phyloP scores from a whole-genome alignment of 2,888 invertebrate species.

The Megastigmus dorsalis region DNA sequence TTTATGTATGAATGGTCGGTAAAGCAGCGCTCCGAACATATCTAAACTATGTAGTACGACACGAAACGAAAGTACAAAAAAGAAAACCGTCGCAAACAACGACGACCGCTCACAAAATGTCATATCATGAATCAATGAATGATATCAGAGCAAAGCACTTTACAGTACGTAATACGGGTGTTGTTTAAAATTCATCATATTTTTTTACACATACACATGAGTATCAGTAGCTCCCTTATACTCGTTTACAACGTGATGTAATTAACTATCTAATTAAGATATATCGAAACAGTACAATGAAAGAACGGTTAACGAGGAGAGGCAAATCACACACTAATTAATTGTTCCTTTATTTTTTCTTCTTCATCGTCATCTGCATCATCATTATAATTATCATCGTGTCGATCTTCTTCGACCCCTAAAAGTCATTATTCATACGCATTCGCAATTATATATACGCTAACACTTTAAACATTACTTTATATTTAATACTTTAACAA shows the following conservation, averaged over 20 bases:
- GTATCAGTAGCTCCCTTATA: constrained; percentile 57
- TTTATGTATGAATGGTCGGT: no score
- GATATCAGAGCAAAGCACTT: constrained; percentile 1
- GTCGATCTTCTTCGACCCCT: constrained; percentile 42
- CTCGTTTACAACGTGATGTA: constrained; percentile 61
- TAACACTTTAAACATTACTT: constrained; percentile 49
- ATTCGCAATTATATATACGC: constrained; percentile 51
- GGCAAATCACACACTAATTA: constrained; percentile 60
- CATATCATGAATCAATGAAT: constrained; percentile 10
- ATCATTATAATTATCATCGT: no score
- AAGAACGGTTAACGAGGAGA: constrained; percentile 63
- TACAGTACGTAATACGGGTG: constrained; percentile 47
- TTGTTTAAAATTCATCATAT: constrained; percentile 48
- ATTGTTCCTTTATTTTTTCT: constrained; percentile 53
- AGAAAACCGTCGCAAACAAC: constrained; percentile 6
- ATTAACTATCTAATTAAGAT: constrained; percentile 67
- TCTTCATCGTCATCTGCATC: constrained; percentile 36
- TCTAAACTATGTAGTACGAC: constrained; percentile 8
- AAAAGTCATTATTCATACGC: constrained; percentile 42
- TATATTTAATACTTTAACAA: constrained; percentile 67
- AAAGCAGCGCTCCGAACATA: constrained; percentile 17
- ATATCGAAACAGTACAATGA: constrained; percentile 66
- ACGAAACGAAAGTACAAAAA: constrained; percentile 14
- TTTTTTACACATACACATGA: constrained; percentile 56
- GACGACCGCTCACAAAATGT: not conserved